Percentiles rank a stretch among this genome's conserved stretches.
Evolutionary conservation across 2,797 vertebrate species (phyloP).

Genomic region (Chaetophractus vellerosus): DNA sequence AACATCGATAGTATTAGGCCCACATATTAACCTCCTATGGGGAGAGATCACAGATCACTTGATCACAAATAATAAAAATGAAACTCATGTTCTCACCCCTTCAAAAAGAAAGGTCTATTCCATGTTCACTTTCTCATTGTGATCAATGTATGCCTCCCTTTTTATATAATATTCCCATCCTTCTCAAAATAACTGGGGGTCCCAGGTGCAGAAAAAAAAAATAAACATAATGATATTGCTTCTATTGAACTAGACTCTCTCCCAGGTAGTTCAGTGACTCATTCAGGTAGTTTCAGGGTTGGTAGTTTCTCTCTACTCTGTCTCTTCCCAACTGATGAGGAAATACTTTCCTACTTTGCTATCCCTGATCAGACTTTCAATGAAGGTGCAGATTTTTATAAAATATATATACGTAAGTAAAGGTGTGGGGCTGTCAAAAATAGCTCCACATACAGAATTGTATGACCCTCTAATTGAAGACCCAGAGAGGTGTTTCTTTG

Average conservation of each 20-base stretch:
- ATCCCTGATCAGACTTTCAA: neutral
- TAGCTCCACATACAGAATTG: neutral
- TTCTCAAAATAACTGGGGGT: neutral
- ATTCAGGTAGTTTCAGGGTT: neutral
- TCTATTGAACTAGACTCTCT: neutral
- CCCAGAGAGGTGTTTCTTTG: neutral
- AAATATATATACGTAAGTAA: neutral
- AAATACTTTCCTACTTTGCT: neutral
- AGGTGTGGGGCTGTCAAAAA: constrained; percentile 37
- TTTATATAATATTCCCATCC: neutral
- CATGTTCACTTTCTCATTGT: neutral
- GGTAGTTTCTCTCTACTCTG: neutral
- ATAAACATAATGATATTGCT: neutral
- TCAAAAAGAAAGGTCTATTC: neutral
- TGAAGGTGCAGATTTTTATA: neutral
- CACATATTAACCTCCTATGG: constrained; percentile 90
- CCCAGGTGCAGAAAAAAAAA: neutral
- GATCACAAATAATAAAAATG: constrained; percentile 41
- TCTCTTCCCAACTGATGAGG: neutral
- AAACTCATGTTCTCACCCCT: constrained; percentile 2
- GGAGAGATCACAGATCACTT: constrained; percentile 70
- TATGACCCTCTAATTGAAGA: constrained; percentile 5
- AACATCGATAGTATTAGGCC: constrained; percentile 91
- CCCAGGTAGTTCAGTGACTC: neutral
- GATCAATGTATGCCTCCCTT: neutral